Conservation (phyloP, 2,888 invertebrate genomes). For the Lamproptera curius region DNA sequence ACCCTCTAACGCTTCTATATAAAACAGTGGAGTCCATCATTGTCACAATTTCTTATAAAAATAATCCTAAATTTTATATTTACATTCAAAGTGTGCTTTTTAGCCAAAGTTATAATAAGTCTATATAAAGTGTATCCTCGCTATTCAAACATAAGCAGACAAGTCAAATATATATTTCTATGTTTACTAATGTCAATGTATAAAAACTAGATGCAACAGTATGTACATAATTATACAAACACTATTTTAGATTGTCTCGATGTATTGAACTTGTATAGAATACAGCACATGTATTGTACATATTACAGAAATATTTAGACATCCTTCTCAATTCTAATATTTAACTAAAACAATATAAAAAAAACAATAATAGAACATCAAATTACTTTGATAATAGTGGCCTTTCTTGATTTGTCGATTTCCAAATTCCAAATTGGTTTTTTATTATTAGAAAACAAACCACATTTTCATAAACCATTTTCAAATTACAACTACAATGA, state of each 20-base stretch:
- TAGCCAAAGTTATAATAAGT: conserved; percentile 26
- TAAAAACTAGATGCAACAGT: conserved; percentile 56
- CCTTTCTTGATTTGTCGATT: neutral
- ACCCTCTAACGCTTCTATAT: conserved; percentile 42
- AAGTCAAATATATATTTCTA: conserved; percentile 34
- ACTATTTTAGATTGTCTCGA: conserved; percentile 44
- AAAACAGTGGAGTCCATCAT: conserved; percentile 45
- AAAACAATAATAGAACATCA: conserved; percentile 18
- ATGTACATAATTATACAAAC: conserved; percentile 64
- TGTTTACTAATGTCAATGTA: conserved; percentile 47
- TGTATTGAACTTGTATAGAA: conserved; percentile 31
- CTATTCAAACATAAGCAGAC: conserved; percentile 37
- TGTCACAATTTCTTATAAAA: conserved; percentile 64
- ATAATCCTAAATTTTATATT: conserved; percentile 60
- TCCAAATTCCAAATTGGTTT: neutral
- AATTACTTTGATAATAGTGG: neutral
- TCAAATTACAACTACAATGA: conserved; percentile 35
- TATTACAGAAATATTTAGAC: conserved; percentile 30
- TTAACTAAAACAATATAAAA: conserved; percentile 34
- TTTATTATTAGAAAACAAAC: neutral
- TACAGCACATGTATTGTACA: conserved; percentile 30
- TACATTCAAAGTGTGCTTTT: conserved; percentile 43
- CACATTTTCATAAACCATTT: conserved; percentile 2
- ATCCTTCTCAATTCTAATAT: conserved; percentile 40
- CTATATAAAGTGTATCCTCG: conserved; percentile 24